A percentile compares a stretch with the other conserved stretches of the same genome.
These are phyloP conservation scores for Spondyliosoma cantharus DNA, from an alignment of 2,797 vertebrate genomes.

Conservation along the genomic window DNA sequence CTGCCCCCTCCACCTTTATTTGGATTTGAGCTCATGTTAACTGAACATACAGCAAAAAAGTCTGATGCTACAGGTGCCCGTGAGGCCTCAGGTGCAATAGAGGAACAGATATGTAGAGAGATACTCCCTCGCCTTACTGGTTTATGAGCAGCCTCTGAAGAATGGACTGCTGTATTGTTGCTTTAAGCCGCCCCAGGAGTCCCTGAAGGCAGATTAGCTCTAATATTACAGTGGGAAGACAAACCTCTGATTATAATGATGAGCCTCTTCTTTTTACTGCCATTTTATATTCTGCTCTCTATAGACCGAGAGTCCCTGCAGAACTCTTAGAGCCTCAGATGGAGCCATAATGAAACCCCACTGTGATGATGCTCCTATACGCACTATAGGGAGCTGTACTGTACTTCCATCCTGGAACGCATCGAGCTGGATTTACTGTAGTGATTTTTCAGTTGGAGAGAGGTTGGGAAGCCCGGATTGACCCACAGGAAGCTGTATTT, in stretches of 20 bases:
- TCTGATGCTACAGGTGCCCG: constrained; percentile 68
- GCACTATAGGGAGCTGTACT: constrained; percentile 23
- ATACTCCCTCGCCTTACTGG: constrained; percentile 17
- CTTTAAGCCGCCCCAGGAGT: constrained; percentile 41
- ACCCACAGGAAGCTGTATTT: constrained; percentile 59
- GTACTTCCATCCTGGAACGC: constrained; percentile 14
- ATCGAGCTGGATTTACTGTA: constrained; percentile 21
- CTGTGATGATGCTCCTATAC: constrained; percentile 31
- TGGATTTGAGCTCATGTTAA: constrained; percentile 4
- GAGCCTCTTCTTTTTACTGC: constrained; percentile 27
- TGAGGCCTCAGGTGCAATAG: constrained; percentile 44
- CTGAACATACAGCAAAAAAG: background rate
- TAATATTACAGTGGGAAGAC: constrained; percentile 39
- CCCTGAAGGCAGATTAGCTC: constrained; percentile 53
- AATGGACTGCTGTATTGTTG: constrained; percentile 48
- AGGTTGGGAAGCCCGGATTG: constrained; percentile 44
- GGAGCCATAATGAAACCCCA: constrained; percentile 39
- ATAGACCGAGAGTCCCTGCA: constrained; percentile 35
- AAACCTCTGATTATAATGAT: constrained; percentile 42
- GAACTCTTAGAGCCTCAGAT: constrained; percentile 36
- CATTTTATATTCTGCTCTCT: constrained; percentile 31
- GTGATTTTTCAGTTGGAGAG: constrained; percentile 20
- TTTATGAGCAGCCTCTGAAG: constrained; percentile 49
- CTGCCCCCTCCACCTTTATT: background rate
- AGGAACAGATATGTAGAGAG: background rate